A percentile compares a stretch with the other conserved stretches of the same genome.
Conservation (phyloP, 2,797 vertebrate species). For the Artibeus lituratus region DNA sequence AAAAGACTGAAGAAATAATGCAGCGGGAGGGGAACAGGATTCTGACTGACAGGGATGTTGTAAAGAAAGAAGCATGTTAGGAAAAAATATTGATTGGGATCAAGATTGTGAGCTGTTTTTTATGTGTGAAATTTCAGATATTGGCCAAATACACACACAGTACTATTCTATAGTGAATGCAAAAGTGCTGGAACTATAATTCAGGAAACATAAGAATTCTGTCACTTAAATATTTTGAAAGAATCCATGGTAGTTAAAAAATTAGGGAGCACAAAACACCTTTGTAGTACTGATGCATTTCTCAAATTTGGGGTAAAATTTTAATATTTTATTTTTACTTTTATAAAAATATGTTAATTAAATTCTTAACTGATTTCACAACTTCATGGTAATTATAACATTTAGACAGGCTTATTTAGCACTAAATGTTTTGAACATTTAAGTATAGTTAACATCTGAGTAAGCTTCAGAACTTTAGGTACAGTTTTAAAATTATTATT, state of each 20-base stretch:
- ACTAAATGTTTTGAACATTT: neutral
- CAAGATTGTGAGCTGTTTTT: neutral
- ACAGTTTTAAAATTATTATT: neutral
- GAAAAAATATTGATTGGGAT: neutral
- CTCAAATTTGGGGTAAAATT: neutral
- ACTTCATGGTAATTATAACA: neutral
- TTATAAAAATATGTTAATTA: neutral
- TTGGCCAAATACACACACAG: neutral
- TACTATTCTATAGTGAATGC: neutral
- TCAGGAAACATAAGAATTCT: neutral
- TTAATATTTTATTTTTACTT: neutral
- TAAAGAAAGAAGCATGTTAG: neutral
- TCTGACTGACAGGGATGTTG: neutral
- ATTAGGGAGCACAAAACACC: neutral
- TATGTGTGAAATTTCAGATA: neutral
- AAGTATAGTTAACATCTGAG: neutral
- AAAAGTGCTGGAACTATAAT: neutral
- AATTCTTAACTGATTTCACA: conserved; percentile 21
- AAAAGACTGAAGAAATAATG: neutral
- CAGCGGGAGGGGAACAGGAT: neutral
- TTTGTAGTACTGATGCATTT: neutral
- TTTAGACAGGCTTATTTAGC: neutral
- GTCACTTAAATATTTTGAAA: neutral
- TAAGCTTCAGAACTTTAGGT: neutral
- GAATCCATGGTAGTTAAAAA: neutral